Evolutionary conservation across 2,797 vertebrate species (phyloP), one percentile per base, ranked within the genome.

Genomic region (Pseudocheirus occidentalis): DNA sequence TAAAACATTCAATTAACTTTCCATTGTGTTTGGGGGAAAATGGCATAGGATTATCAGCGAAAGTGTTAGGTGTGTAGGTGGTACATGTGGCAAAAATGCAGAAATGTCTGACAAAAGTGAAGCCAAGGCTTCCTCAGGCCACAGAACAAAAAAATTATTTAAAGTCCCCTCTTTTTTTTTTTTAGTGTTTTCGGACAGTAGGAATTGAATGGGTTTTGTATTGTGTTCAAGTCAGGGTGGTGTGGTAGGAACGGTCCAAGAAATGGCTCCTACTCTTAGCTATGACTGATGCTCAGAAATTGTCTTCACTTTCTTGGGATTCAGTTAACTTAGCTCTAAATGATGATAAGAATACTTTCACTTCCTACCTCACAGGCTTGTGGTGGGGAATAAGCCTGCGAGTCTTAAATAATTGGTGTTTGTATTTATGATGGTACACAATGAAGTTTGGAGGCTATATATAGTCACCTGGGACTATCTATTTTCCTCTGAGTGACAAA

Each of bases 1-100:
- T 98, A 98, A 98, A 99, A 99, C 98, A 99, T 99, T 99, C 98
- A 99, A 99, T 99, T 99, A 99, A 98, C 98, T 99, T 98, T 98
- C 98, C 96, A 98, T 99, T 99, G 98, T 99, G 97, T 98, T 98
- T 98, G 93, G 24, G 89, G 97, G 94, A 98, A 96, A 97, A 98
- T 98, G 97, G 98, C 98, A 98, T 97, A 96, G 97, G 95, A 97
- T 97, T 98, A 98, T 98, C 97, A 98, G 97, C 66, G 96, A 97
- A 97, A 98, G 96, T 94, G 97, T 97, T 97, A 95, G 94, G 97
- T 97, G 97, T 98, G 98, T 98, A 93, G 98, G 98, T 97, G 98
- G 97, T 90, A 31, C 93, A 94, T 57, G 92, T 97, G 91, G 95
- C 92, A 95, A 92, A 97, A 97, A 97, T 52, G 1, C 93, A 21